Evolutionary conservation across 2,888 invertebrate genomes (phyloP).

Genomic region (Limnephilus lunatus): DNA sequence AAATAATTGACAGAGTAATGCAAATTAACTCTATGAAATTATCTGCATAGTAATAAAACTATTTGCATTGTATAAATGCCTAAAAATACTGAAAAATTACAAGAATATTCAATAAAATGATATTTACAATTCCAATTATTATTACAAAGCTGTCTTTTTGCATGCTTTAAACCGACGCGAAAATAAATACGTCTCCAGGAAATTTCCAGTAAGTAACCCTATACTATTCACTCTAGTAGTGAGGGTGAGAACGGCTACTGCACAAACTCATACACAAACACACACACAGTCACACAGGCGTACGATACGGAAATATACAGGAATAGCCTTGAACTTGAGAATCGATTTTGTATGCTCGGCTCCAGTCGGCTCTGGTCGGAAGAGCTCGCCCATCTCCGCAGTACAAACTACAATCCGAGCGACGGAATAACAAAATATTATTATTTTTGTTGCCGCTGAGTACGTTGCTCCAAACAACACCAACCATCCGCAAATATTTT

Average conservation of each 20-base stretch:
- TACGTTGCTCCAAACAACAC: background rate
- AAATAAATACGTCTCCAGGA: background rate
- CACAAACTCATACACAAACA: background rate
- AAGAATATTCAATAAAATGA: too few species aligned
- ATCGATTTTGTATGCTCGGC: background rate
- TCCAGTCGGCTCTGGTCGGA: background rate
- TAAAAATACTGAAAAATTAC: too few species aligned
- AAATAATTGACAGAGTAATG: background rate
- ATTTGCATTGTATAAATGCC: too few species aligned
- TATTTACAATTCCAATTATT: background rate
- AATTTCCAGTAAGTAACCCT: background rate
- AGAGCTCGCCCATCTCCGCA: background rate
- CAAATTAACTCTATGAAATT: background rate
- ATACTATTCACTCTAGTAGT: background rate
- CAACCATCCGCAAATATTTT: background rate
- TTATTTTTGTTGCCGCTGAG: background rate
- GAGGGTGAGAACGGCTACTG: background rate
- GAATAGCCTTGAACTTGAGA: constrained; percentile 19
- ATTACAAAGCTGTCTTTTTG: background rate
- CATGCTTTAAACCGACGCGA: background rate
- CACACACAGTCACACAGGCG: background rate
- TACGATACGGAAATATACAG: constrained; percentile 10
- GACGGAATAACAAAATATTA: background rate
- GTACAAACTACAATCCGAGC: background rate
- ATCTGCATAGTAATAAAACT: too few species aligned